Conservation (phyloP, 2,113 vertebrate genomes). For the Podocnemis expansa region DNA sequence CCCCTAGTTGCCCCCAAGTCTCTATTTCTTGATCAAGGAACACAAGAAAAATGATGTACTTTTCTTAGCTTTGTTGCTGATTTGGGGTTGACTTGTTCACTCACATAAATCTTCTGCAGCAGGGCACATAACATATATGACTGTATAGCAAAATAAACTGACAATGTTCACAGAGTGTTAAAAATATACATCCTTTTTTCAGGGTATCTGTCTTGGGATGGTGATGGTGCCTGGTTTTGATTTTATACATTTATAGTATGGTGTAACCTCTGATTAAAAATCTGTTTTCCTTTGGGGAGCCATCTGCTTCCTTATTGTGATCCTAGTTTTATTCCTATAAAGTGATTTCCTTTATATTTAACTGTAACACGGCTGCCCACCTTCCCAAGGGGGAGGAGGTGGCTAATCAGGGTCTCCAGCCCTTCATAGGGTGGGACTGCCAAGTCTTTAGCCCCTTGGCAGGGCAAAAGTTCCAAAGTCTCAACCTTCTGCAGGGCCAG, state of each 20-base stretch:
- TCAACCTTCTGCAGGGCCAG: too few species aligned
- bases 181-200: background rate
- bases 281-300: accelerated
- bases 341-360: background rate
- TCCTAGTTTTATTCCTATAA: background rate
- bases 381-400: too few species aligned
- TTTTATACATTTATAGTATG: background rate
- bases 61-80: background rate
- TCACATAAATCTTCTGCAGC: background rate
- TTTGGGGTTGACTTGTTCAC: background rate
- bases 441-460: too few species aligned
- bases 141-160: background rate
- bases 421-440: too few species aligned
- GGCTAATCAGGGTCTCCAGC: too few species aligned
- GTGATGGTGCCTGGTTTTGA: background rate
- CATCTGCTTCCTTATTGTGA: background rate
- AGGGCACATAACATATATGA: background rate
- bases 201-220: background rate
- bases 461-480: too few species aligned
- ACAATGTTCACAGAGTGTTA: background rate
- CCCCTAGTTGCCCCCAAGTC: background rate
- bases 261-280: background rate
- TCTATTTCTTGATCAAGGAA: background rate
- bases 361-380: too few species aligned
- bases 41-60: background rate